These are phyloP conservation scores for Dicrostonyx torquatus DNA, from an alignment of 2,797 vertebrate species.

Conservation along the genomic window DNA sequence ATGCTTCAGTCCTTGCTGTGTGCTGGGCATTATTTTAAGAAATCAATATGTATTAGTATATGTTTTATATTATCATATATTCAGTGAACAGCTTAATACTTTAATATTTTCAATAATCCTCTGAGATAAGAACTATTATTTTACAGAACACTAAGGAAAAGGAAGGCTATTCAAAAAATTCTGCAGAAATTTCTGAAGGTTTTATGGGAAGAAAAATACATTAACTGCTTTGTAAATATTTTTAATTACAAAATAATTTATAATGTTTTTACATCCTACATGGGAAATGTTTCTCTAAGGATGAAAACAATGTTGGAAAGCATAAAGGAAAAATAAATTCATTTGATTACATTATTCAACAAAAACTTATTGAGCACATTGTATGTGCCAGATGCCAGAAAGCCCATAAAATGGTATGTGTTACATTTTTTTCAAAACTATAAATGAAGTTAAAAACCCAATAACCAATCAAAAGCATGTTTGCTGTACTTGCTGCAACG, in stretches of 20 bases:
- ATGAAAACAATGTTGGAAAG: slow-evolving; percentile 13
- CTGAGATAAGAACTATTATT: not conserved
- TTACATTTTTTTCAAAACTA: not conserved
- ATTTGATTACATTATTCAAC: not conserved
- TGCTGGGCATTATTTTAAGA: not conserved
- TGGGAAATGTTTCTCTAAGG: slow-evolving; percentile 35
- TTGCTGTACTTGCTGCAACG: not conserved
- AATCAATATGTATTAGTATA: not conserved
- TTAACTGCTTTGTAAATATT: not conserved
- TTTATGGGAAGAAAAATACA: not conserved
- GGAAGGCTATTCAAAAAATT: not conserved
- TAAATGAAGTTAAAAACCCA: not conserved
- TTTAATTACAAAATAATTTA: slow-evolving; percentile 21
- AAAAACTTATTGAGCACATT: slow-evolving; percentile 14
- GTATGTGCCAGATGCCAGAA: not conserved
- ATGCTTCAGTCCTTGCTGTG: not conserved
- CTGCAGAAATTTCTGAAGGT: not conserved
- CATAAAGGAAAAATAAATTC: slow-evolving; percentile 14
- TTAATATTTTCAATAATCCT: not conserved
- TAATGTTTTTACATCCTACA: not conserved
- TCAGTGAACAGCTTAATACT: not conserved
- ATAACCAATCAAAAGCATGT: slow-evolving; percentile 13
- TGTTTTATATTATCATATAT: not conserved
- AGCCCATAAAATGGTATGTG: not conserved
- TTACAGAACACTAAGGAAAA: not conserved